Conservation (phyloP, 1,140 invertebrate species). For the Nilaparvata lugens region DNA sequence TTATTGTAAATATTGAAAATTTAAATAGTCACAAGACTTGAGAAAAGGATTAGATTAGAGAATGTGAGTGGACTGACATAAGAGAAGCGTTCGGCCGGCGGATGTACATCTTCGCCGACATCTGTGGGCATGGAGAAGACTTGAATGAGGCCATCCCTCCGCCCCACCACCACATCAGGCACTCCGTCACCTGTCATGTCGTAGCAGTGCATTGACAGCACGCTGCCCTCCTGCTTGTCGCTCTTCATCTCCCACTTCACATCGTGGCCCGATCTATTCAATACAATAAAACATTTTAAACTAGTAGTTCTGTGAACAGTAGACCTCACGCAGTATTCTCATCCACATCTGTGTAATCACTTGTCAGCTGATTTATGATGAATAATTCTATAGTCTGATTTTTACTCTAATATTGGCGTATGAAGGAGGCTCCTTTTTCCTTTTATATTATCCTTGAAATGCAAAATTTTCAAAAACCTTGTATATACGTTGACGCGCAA, state of each 20-base stretch:
- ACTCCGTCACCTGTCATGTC: slow-evolving; percentile 57
- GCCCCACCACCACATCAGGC: slow-evolving; percentile 49
- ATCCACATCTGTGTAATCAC: too few species aligned
- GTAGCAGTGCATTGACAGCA: slow-evolving; percentile 55
- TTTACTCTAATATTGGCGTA: too few species aligned
- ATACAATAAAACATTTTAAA: too few species aligned
- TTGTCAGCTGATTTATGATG: too few species aligned
- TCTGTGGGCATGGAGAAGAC: slow-evolving; percentile 43
- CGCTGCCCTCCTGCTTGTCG: slow-evolving; percentile 45
- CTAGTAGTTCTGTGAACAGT: too few species aligned
- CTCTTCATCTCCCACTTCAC: slow-evolving; percentile 37
- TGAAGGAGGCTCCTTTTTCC: too few species aligned
- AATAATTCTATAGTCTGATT: too few species aligned
- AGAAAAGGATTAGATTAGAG: too few species aligned
- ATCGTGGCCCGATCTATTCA: slow-evolving; percentile 33
- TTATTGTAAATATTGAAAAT: neutral
- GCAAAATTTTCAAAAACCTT: too few species aligned
- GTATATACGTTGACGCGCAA: too few species aligned
- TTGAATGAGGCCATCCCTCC: slow-evolving; percentile 49
- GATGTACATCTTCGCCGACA: slow-evolving; percentile 30
- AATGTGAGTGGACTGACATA: slow-evolving; percentile 46
- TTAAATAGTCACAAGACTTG: neutral
- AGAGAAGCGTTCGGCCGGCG: slow-evolving; percentile 39
- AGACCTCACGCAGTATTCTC: too few species aligned
- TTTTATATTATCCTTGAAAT: too few species aligned